phyloP scores from a whole-genome alignment of 2,113 vertebrate genomes.

The Psephotus haematonotus region DNA sequence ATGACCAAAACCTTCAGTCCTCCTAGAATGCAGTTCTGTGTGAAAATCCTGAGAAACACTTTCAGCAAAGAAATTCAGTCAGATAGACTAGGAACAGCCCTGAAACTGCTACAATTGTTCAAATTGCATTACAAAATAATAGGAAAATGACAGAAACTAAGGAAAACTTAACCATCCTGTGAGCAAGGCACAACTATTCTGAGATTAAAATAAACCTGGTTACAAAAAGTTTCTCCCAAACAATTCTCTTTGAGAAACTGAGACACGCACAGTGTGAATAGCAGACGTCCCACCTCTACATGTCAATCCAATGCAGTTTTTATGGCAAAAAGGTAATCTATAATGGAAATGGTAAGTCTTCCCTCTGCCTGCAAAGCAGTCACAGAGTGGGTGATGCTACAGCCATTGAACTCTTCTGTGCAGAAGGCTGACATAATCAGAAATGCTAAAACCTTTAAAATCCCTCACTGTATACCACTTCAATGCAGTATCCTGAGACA shows the following conservation, averaged over 20 bases:
- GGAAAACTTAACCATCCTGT: not conserved
- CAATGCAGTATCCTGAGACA: not conserved
- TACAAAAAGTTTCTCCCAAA: not conserved
- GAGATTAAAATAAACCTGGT: not conserved
- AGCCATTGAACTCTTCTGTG: not conserved
- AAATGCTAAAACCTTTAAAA: not conserved
- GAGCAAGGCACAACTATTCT: not conserved
- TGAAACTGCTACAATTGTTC: not conserved
- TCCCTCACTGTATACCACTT: not conserved
- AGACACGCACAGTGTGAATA: not conserved
- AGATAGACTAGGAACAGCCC: not conserved
- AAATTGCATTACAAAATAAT: not conserved
- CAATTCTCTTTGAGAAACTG: not conserved
- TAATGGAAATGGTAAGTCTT: not conserved
- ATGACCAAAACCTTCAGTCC: not conserved
- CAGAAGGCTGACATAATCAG: not conserved
- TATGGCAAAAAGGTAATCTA: accelerated
- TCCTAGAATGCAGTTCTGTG: not conserved
- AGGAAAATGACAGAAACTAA: not conserved
- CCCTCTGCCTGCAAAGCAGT: not conserved
- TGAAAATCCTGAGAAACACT: not conserved
- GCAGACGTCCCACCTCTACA: not conserved
- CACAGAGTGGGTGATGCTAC: not conserved
- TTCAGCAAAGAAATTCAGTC: not conserved
- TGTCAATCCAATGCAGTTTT: not conserved